phyloP scores from a whole-genome alignment of 2,797 vertebrate species.

The Brachyalestes nurse region DNA sequence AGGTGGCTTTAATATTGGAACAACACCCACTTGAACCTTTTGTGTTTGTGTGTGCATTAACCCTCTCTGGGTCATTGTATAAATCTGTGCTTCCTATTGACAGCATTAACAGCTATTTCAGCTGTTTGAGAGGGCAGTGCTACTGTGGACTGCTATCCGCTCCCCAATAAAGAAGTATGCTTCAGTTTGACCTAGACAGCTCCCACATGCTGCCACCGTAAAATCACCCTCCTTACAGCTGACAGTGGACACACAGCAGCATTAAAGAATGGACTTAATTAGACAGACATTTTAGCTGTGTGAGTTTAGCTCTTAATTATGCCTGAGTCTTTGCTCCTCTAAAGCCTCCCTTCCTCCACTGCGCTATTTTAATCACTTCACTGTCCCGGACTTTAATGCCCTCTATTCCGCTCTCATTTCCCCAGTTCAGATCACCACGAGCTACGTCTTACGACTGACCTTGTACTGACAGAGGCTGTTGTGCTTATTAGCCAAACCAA shows the following conservation, averaged over 20 bases:
- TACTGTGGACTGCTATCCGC: constrained; percentile 21
- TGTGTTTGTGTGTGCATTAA: background rate
- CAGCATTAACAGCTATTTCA: background rate
- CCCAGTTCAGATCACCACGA: constrained; percentile 33
- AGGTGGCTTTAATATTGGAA: background rate
- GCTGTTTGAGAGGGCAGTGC: constrained; percentile 40
- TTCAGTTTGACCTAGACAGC: constrained; percentile 24
- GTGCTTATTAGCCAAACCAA: constrained; percentile 51
- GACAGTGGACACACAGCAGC: constrained; percentile 44
- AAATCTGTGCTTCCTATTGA: background rate
- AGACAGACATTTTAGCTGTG: constrained; percentile 57
- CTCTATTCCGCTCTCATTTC: constrained; percentile 46
- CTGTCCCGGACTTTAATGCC: constrained; percentile 47
- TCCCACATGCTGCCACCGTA: constrained; percentile 39
- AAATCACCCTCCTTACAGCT: constrained; percentile 39
- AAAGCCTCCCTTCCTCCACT: constrained; percentile 52
- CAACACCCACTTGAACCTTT: background rate
- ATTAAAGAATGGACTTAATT: constrained; percentile 63
- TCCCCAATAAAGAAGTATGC: constrained; percentile 24
- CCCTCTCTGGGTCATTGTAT: no score
- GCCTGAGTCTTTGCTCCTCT: constrained; percentile 56
- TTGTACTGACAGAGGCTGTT: constrained; percentile 41
- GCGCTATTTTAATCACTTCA: constrained; percentile 64
- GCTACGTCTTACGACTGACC: constrained; percentile 47
- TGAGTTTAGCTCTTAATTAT: constrained; percentile 62